These are phyloP conservation scores for Zhengitettix transpicula DNA, from an alignment of 2,888 invertebrate species.

Conservation along the genomic window DNA sequence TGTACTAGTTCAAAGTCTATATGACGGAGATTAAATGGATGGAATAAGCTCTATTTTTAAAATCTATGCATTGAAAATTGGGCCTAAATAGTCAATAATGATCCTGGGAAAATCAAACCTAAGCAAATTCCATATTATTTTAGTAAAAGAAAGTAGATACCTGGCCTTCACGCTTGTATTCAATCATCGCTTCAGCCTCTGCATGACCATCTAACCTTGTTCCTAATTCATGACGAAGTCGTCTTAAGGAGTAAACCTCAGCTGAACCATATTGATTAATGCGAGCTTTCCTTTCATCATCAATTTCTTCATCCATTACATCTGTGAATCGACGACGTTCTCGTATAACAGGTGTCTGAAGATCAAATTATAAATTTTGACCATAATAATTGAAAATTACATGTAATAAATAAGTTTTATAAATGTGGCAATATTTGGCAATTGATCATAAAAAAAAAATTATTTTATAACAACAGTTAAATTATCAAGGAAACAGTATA, in stretches of 20 bases:
- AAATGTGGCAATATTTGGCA: too few relatives aligned
- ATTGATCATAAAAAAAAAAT: neutral
- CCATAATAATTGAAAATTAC: neutral
- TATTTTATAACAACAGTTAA: neutral
- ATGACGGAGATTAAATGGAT: too few relatives aligned
- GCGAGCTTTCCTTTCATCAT: constrained; percentile 68
- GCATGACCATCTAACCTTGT: constrained; percentile 69
- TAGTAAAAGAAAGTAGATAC: constrained; percentile 10
- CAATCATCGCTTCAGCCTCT: constrained; percentile 72
- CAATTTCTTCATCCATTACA: constrained; percentile 90
- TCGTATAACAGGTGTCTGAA: constrained; percentile 66
- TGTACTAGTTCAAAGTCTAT: too few relatives aligned
- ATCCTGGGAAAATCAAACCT: neutral
- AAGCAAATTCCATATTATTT: constrained; percentile 1
- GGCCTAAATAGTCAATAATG: neutral
- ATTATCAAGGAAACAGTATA: neutral
- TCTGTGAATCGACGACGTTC: constrained; percentile 85
- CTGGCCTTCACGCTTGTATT: constrained; percentile 42
- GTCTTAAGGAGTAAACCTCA: constrained; percentile 50
- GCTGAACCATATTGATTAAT: constrained; percentile 59
- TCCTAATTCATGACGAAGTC: constrained; percentile 72
- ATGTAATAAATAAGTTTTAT: neutral
- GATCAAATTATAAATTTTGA: constrained; percentile 1
- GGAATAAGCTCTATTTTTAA: too few relatives aligned
- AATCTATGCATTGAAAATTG: too few relatives aligned